phyloP scores from a whole-genome alignment of 2,797 vertebrate species.

The Micromesistius poutassou region DNA sequence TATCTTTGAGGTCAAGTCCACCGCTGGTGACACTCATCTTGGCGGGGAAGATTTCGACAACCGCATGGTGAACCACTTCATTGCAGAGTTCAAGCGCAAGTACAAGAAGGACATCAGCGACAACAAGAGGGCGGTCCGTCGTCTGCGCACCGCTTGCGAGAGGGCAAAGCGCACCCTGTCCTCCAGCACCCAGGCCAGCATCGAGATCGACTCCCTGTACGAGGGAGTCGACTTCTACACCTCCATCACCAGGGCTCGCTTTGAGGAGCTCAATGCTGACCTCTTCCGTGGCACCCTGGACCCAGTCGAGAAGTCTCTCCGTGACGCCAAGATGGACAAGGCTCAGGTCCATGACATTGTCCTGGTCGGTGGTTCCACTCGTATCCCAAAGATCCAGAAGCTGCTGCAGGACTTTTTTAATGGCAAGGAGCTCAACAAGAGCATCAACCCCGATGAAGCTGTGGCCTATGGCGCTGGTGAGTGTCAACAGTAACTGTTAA shows the following conservation, averaged over 20 bases:
- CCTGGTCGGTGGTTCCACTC: conserved; percentile 84
- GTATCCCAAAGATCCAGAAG: conserved; percentile 86
- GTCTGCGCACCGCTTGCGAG: conserved; percentile 80
- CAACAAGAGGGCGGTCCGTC: conserved; percentile 83
- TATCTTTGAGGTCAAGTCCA: conserved; percentile 87
- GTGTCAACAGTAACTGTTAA: conserved; percentile 14
- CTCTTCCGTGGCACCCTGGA: conserved; percentile 85
- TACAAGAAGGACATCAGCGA: conserved; percentile 85
- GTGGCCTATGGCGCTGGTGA: conserved; percentile 86
- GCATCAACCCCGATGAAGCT: conserved; percentile 87
- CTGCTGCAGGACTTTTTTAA: conserved; percentile 86
- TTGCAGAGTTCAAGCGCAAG: conserved; percentile 70
- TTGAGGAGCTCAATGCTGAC: conserved; percentile 86
- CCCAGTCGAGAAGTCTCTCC: conserved; percentile 84
- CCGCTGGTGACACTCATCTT: conserved; percentile 83
- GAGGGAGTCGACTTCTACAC: conserved; percentile 89
- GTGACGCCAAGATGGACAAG: conserved; percentile 85
- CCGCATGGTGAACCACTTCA: conserved; percentile 68
- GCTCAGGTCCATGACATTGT: conserved; percentile 83
- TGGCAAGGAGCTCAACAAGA: conserved; percentile 85
- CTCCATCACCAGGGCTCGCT: conserved; percentile 85
- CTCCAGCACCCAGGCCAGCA: conserved; percentile 81
- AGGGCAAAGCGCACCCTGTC: conserved; percentile 80
- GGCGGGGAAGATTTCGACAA: conserved; percentile 69
- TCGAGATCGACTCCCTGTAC: conserved; percentile 82